Evolutionary conservation across 2,888 invertebrate genomes (phyloP), one percentile per base, ranked within the genome.

Genomic region (Epinotia demarniana): DNA sequence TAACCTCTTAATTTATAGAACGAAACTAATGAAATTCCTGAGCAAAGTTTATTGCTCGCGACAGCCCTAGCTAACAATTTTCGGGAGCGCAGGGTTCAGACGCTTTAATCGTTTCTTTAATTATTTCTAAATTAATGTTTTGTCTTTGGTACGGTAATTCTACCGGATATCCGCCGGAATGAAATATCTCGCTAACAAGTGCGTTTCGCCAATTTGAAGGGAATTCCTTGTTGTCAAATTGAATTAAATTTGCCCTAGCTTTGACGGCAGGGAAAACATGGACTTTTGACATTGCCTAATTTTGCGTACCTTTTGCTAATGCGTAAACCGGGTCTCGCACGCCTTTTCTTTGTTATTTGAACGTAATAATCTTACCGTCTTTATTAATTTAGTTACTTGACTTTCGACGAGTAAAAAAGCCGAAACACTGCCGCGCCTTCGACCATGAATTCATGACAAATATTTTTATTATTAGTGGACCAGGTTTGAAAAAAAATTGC

Each of bases 1-100:
- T 93, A 93, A 93, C 93, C 92, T 92, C 92, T 93, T 94, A 93
- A 94, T 93, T 94, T 94, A 94, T 94, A 93, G 93, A 92, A 94
- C 90, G 89, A 92, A 94, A 93, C 92, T 94, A 94, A 93, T 94
- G 93, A 94, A 94, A 94, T 94, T 94, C 94, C 92, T 86, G 84
- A 85, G 89, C 89, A 88, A 90, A 93, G 87, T 93, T 94, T 93
- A 94, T 92, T 91, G 91, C 92, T 82, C 81, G 90, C 89, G 92
- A 90, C 93, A 92, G 85, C 92, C 93, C 91, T 92, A 90, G 87
- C 89, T 88, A 89, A 89, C 91, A 92, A 92, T 90, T 92, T 93
- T 91, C 88, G 90, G 87, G 86, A 85, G 78, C 81, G 78, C 82
- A 85, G 86, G 85, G 86, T 84, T 84, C 84, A 84, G 85, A 84